Percentiles rank a stretch among this genome's conserved stretches.
phyloP scores from a whole-genome alignment of 2,113 vertebrate species.

The Camarhynchus parvulus region DNA sequence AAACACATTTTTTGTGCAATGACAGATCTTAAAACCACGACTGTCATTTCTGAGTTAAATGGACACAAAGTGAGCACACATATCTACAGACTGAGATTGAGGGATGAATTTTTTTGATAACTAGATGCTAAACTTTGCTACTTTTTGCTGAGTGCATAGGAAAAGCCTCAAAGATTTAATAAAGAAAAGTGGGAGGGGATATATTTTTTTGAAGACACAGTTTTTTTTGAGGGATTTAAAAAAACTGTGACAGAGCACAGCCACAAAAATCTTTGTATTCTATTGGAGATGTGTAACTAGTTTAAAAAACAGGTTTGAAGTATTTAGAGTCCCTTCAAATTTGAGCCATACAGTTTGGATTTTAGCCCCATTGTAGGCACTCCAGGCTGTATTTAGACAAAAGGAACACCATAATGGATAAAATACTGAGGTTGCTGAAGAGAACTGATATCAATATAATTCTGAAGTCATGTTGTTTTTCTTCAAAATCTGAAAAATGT shows the following conservation, averaged over 20 bases:
- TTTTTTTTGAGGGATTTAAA: not conserved
- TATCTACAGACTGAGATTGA: not conserved
- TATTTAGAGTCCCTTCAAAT: not conserved
- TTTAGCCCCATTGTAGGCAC: not conserved
- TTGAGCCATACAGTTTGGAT: not conserved
- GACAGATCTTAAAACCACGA: not conserved
- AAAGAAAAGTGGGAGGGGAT: not conserved
- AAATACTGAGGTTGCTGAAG: not conserved
- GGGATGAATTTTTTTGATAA: not conserved
- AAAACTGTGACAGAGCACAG: not conserved
- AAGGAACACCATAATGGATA: not conserved
- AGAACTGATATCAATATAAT: not conserved
- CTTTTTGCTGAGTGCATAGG: not conserved
- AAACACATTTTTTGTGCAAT: not conserved
- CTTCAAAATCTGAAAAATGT: not conserved
- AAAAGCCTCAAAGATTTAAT: not conserved
- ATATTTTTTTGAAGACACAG: not conserved
- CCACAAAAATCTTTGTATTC: not conserved
- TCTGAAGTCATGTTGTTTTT: not conserved
- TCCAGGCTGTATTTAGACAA: not conserved
- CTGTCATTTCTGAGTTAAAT: not conserved
- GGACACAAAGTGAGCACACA: not conserved
- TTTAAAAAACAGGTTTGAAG: not conserved
- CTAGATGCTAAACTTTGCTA: not conserved
- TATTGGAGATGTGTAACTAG: not conserved